Base-by-base conservation (phyloP, 2,113 vertebrate genomes). In the Rhea americana region DNA sequence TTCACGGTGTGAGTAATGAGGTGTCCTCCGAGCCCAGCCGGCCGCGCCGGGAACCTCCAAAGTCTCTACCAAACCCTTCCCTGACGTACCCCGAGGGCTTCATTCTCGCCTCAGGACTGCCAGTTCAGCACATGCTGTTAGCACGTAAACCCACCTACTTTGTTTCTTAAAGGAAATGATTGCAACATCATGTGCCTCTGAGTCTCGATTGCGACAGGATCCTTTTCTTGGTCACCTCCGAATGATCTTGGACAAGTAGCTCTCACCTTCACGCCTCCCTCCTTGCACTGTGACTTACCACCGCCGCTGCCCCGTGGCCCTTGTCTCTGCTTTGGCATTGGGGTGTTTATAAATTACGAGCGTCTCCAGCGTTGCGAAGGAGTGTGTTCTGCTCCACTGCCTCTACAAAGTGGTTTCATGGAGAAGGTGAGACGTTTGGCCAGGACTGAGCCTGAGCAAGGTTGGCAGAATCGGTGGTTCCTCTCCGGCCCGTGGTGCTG, bases 111-210 rank as follows among this genome's bases (percentile, higher is more conserved):
- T 0, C 13, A 63, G 55, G 28, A 10, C 35, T 87, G 72, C 55
- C 26, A 1, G 37, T 77, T 93, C 82, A 83, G 67, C 93, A 61
- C 71, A 17, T 6, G 56, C 37, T 79, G 66, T 45, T 70, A 66
- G 73, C 83, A 89, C 89, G 7, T 70, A 68, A 76, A 78, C 87
- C 87, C 76, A 51, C 76, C 50, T 7, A 5, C 74, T 73, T 70
- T 2, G 0, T 58, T 58, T 59, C 55, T n/a, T 28, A 37, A 59
- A 74, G 89, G 74, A 78, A 79, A 26, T 2, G 13, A 66, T 82
- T 82, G 67, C 75, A 75, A 18, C 74, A 65, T 25, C 17, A 0
- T 2, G 5, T 15, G 2, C 70, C 50, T 79, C 72, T 18, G 14
- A 67, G 68, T 5, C 51, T 41, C 67, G 68, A 30, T 76, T 79